Conservation (phyloP, 2,888 invertebrate species). For the Hydroisotoma schaefferi region DNA sequence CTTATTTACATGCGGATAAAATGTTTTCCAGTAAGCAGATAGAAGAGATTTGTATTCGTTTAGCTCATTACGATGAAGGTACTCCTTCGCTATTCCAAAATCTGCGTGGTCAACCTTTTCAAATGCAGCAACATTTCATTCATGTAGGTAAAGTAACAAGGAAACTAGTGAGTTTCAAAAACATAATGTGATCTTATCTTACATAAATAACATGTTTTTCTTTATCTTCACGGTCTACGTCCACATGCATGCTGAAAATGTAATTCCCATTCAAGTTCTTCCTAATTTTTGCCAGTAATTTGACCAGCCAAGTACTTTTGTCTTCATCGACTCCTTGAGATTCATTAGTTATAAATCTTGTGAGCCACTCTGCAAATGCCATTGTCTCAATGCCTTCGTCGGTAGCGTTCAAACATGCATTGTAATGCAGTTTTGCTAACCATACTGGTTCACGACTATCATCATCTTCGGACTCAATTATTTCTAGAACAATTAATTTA, state of each 20-base stretch:
- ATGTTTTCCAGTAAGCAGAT: slow-evolving; percentile 25
- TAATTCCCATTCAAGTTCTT: slow-evolving; percentile 51
- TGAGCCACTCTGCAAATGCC: background rate
- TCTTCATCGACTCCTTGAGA: too few relatives aligned
- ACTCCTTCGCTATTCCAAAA: slow-evolving; percentile 14
- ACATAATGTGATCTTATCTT: slow-evolving; percentile 39
- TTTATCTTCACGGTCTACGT: slow-evolving; percentile 50
- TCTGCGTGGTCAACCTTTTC: slow-evolving; percentile 33
- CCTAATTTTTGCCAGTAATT: slow-evolving; percentile 52
- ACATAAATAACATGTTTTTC: slow-evolving; percentile 51
- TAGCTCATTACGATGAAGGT: slow-evolving; percentile 11
- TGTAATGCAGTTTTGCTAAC: slow-evolving; percentile 1
- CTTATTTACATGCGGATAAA: slow-evolving; percentile 20
- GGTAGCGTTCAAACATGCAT: background rate
- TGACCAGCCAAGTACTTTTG: too few relatives aligned
- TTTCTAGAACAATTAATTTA: too few relatives aligned
- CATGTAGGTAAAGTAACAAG: too few relatives aligned
- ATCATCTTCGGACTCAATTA: too few relatives aligned
- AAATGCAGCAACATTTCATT: background rate
- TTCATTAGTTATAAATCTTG: too few relatives aligned
- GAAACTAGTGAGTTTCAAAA: too few relatives aligned
- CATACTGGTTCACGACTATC: slow-evolving; percentile 3
- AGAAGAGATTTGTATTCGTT: slow-evolving; percentile 25
- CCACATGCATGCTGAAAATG: slow-evolving; percentile 51
- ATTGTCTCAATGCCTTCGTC: background rate